Percentiles rank a stretch among this genome's conserved stretches.
phyloP scores from a whole-genome alignment of 2,797 vertebrate genomes.

The Erpetoichthys calabaricus region DNA sequence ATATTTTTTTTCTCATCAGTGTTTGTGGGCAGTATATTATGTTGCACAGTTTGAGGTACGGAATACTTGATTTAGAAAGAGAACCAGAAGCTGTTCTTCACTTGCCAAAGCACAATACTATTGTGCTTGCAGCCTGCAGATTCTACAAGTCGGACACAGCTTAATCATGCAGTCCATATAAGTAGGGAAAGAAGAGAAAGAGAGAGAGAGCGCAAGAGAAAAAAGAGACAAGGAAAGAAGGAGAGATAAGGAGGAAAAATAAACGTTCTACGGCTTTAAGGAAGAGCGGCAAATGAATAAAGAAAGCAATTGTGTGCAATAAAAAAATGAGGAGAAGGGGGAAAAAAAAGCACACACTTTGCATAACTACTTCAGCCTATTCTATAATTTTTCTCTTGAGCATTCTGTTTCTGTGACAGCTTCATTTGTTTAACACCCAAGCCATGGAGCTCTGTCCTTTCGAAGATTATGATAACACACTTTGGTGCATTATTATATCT shows the following conservation, averaged over 20 bases:
- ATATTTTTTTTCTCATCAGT: conserved; percentile 66
- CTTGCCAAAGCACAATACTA: conserved; percentile 31
- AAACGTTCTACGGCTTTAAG: conserved; percentile 43
- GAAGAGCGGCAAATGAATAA: conserved; percentile 37
- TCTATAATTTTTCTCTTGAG: conserved; percentile 60
- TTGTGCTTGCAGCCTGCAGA: conserved; percentile 36
- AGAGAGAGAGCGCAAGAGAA: conserved; percentile 28
- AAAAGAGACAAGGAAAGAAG: conserved; percentile 8
- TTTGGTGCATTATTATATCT: conserved; percentile 42
- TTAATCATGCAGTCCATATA: conserved; percentile 50
- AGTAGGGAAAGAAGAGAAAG: conserved; percentile 34
- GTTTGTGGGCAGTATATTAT: conserved; percentile 62
- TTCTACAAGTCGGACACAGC: conserved; percentile 46
- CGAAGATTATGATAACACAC: conserved; percentile 47
- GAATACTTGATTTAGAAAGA: conserved; percentile 32
- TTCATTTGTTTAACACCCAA: conserved; percentile 69
- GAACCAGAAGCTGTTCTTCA: conserved; percentile 27
- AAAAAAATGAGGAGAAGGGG: conserved; percentile 12
- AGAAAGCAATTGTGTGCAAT: conserved; percentile 22
- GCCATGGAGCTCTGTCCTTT: conserved; percentile 40
- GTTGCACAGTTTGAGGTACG: conserved; percentile 39
- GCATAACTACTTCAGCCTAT: conserved; percentile 48
- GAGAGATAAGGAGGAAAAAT: conserved; percentile 36
- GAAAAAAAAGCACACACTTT: conserved; percentile 34
- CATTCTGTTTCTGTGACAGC: conserved; percentile 59